A percentile compares a stretch with the other conserved stretches of the same genome.
Conservation (phyloP, 2,113 vertebrate genomes). For the Columba janthina region DNA sequence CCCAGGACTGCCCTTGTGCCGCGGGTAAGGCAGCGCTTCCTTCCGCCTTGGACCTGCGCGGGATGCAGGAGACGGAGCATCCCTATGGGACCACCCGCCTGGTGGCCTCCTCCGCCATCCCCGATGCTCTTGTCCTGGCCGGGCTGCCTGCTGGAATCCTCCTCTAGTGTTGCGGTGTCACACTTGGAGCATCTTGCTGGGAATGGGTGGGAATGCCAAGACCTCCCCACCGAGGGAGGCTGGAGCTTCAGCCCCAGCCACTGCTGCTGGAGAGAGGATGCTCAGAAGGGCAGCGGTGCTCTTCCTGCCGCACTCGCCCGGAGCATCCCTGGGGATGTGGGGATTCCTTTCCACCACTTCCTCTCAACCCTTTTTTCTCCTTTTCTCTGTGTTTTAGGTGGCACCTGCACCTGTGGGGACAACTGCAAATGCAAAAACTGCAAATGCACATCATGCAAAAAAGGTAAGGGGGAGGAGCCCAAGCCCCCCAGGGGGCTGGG, state of each 20-base stretch:
- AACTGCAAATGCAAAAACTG: conserved; percentile 87
- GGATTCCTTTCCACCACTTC: not conserved
- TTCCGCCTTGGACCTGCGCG: not conserved
- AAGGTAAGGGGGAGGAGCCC: conserved; percentile 43
- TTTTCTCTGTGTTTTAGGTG: conserved; percentile 66
- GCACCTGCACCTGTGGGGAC: conserved; percentile 81
- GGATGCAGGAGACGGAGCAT: not conserved
- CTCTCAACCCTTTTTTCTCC: not conserved
- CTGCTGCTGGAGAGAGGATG: not conserved
- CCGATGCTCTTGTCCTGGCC: too few species aligned
- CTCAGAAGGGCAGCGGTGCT: not conserved
- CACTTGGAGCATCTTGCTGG: not conserved
- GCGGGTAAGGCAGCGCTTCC: conserved; percentile 55
- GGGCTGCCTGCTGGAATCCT: not conserved
- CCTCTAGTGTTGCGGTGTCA: not conserved
- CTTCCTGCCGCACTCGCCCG: accelerated
- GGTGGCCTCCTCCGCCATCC: not conserved
- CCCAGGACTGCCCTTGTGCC: conserved; percentile 74
- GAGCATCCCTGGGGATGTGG: not conserved
- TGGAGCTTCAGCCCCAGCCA: not conserved
- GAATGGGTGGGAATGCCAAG: not conserved
- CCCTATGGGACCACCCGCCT: accelerated
- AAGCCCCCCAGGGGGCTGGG: accelerated
- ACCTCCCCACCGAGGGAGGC: not conserved
- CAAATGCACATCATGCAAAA: conserved; percentile 81